Percentiles rank a stretch among this genome's conserved stretches.
Conservation (phyloP, 1,140 invertebrate genomes). For the Drosophila tani region DNA sequence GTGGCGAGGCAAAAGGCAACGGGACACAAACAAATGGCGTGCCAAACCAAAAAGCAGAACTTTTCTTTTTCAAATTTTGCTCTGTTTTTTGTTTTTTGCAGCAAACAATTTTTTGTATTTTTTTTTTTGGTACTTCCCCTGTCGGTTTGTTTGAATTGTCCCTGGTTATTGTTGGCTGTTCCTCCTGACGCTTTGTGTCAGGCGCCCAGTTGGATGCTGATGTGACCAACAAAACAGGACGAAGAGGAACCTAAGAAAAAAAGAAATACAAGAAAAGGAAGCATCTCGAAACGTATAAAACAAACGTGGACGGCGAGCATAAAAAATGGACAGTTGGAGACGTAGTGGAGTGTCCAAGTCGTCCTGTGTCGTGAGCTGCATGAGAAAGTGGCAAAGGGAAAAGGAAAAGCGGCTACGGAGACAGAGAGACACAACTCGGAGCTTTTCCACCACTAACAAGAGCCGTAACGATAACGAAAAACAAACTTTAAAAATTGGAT, state of each 20-base stretch:
- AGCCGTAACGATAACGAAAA: conserved; percentile 84
- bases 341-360: conserved; percentile 27
- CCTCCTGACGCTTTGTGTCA: conserved; percentile 73
- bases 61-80: conserved; percentile 49
- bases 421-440: conserved; percentile 21
- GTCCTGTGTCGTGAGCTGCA: conserved; percentile 38
- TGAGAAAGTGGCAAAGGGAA: conserved; percentile 13
- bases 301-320: conserved; percentile 32
- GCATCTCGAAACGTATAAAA: conserved; percentile 37
- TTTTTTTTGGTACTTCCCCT: conserved; percentile 40
- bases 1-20: conserved; percentile 65
- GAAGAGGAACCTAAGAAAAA: not conserved
- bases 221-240: conserved; percentile 51
- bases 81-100: conserved; percentile 16
- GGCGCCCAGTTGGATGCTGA: conserved; percentile 42
- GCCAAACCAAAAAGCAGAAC: conserved; percentile 63
- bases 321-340: conserved; percentile 30
- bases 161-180: conserved; percentile 55
- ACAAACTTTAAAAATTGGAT: conserved; percentile 85
- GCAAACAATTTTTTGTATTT: conserved; percentile 51
- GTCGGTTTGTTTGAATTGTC: conserved; percentile 68
- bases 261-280: conserved; percentile 4
- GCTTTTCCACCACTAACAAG: conserved; percentile 69
- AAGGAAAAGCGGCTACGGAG: not conserved
- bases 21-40: conserved; percentile 65